These are phyloP conservation scores for Calliphora vicina DNA, from an alignment of 1,140 invertebrate genomes.

Conservation along the genomic window DNA sequence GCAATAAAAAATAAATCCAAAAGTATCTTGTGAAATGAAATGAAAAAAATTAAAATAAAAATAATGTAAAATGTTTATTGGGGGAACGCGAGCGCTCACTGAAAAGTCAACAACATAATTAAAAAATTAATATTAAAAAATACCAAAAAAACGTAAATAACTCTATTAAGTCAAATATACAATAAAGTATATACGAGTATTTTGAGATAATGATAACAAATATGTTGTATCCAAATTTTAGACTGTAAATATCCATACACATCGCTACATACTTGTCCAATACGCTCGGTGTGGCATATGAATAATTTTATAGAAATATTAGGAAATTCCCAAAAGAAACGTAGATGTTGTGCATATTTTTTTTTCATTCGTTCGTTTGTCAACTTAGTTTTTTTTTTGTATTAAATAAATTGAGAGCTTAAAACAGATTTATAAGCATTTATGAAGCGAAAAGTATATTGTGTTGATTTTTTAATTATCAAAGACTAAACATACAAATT, in stretches of 20 bases:
- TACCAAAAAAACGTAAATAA: conserved; percentile 19
- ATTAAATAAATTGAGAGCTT: neutral
- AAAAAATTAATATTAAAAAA: conserved; percentile 26
- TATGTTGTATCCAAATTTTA: neutral
- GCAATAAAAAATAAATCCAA: neutral
- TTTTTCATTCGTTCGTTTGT: neutral
- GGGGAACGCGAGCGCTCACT: neutral
- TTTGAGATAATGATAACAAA: conserved; percentile 15
- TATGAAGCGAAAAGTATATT: neutral
- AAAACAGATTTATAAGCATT: conserved; percentile 20
- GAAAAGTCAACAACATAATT: conserved; percentile 30
- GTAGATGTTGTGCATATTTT: neutral
- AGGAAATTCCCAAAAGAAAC: conserved; percentile 24
- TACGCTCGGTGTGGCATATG: neutral
- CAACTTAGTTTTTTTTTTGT: neutral
- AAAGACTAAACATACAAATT: conserved; percentile 15
- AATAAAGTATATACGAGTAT: no score
- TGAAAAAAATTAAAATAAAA: neutral
- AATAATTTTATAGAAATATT: neutral
- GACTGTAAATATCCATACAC: no score
- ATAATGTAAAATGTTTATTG: neutral
- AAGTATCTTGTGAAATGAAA: neutral
- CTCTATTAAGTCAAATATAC: conserved; percentile 22
- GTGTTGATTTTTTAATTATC: conserved; percentile 24
- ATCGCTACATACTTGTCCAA: neutral